Evolutionary conservation across 2,888 invertebrate genomes (phyloP).

Genomic region (Poecilobothrus nobilitatus): DNA sequence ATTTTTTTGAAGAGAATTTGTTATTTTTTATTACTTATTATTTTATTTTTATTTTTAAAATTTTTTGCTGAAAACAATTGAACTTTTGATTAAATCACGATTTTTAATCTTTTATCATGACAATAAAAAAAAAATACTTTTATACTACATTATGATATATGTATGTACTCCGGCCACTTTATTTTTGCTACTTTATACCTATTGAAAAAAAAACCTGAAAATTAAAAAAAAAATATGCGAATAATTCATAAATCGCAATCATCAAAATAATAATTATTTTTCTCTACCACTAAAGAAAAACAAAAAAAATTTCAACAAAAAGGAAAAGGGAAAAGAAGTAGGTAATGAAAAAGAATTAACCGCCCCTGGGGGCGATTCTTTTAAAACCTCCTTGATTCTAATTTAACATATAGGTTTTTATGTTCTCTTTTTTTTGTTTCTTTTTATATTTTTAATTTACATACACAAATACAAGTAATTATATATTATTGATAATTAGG

Average conservation of each 20-base stretch:
- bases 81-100: slow-evolving; percentile 1
- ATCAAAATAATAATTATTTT: background rate
- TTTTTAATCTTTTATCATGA: background rate
- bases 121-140: background rate
- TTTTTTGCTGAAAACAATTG: background rate
- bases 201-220: background rate
- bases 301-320: too few species aligned
- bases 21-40: too few species aligned
- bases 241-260: background rate
- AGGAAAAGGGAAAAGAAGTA: background rate
- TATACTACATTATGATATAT: too few species aligned
- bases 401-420: too few species aligned
- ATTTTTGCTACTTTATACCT: background rate
- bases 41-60: background rate
- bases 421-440: too few species aligned
- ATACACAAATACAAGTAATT: too few species aligned
- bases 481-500: too few species aligned
- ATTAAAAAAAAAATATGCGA: background rate
- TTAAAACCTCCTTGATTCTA: background rate
- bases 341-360: background rate
- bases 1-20: background rate
- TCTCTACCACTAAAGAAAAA: background rate
- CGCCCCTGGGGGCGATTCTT: background rate
- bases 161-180: background rate
- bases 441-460: too few species aligned